Evolutionary conservation across 2,888 invertebrate genomes (phyloP).

Genomic region (Agrochola litura): DNA sequence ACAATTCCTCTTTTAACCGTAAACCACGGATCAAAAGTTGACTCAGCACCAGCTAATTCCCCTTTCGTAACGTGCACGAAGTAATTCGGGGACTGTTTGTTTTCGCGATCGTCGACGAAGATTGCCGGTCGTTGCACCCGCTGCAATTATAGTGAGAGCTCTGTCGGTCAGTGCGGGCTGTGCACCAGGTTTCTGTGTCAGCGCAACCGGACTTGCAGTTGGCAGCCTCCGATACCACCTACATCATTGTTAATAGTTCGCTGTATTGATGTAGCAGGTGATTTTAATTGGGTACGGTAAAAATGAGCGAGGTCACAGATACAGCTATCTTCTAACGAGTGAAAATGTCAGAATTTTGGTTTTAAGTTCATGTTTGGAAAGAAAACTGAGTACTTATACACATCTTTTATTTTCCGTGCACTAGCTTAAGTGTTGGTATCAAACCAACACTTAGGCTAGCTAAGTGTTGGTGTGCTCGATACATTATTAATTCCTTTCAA

Average conservation of each 20-base stretch:
- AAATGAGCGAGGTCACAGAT: slow-evolving; percentile 20
- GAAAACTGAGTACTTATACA: not conserved
- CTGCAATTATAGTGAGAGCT: slow-evolving; percentile 76
- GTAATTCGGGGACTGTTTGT: slow-evolving; percentile 68
- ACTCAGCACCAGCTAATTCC: slow-evolving; percentile 28
- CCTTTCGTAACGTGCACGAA: slow-evolving; percentile 42
- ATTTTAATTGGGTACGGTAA: slow-evolving; percentile 49
- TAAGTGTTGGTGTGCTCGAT: too few species aligned
- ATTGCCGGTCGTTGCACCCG: slow-evolving; percentile 77
- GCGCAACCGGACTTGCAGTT: slow-evolving; percentile 74
- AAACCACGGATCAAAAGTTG: slow-evolving; percentile 13
- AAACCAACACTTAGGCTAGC: too few species aligned
- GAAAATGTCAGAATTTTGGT: not conserved
- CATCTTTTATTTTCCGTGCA: not conserved
- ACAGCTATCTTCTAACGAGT: slow-evolving; percentile 1
- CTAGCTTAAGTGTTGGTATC: not conserved
- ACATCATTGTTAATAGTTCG: slow-evolving; percentile 51
- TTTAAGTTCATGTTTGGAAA: not conserved
- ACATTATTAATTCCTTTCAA: not conserved
- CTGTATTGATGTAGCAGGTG: slow-evolving; percentile 42
- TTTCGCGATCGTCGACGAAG: slow-evolving; percentile 68
- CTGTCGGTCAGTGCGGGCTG: slow-evolving; percentile 72
- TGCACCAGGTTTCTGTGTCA: slow-evolving; percentile 85
- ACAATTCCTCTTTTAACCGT: not conserved
- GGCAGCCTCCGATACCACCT: slow-evolving; percentile 54